Conservation (phyloP, 2,113 vertebrate species). For the Phalacrocorax brasilianus region DNA sequence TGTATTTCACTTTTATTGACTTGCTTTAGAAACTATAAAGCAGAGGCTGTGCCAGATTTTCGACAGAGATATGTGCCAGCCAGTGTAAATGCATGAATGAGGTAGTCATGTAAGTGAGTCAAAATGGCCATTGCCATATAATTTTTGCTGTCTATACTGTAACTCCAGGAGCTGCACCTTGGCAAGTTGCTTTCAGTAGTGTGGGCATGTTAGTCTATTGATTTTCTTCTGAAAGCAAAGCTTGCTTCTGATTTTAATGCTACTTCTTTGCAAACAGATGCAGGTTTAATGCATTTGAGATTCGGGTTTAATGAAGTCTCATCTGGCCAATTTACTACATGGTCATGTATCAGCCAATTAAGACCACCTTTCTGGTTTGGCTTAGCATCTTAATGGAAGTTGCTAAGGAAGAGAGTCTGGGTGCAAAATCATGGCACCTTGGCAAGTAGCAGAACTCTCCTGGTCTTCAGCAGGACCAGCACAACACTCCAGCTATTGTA, state of each 20-base stretch:
- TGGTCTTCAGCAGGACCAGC: background rate
- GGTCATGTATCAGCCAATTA: background rate
- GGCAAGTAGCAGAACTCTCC: background rate
- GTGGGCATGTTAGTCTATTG: background rate
- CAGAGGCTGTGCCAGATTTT: background rate
- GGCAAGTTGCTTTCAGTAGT: background rate
- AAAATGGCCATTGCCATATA: background rate
- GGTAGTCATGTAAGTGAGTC: background rate
- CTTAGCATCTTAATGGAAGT: background rate
- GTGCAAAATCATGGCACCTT: background rate
- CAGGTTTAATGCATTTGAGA: background rate
- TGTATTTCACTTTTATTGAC: background rate
- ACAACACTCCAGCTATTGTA: background rate
- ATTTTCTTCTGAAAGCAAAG: background rate
- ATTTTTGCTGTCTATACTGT: background rate
- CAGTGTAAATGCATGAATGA: background rate
- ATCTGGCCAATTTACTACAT: background rate
- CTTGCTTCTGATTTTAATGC: background rate
- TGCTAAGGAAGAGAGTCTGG: background rate
- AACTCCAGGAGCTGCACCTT: background rate
- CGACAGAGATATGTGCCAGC: background rate
- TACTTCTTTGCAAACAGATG: background rate
- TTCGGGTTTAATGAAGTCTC: background rate
- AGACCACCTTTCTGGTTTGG: background rate
- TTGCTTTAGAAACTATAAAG: background rate